Evolutionary conservation across 1,140 invertebrate genomes (phyloP).

Genomic region (Nautilus pompilius): DNA sequence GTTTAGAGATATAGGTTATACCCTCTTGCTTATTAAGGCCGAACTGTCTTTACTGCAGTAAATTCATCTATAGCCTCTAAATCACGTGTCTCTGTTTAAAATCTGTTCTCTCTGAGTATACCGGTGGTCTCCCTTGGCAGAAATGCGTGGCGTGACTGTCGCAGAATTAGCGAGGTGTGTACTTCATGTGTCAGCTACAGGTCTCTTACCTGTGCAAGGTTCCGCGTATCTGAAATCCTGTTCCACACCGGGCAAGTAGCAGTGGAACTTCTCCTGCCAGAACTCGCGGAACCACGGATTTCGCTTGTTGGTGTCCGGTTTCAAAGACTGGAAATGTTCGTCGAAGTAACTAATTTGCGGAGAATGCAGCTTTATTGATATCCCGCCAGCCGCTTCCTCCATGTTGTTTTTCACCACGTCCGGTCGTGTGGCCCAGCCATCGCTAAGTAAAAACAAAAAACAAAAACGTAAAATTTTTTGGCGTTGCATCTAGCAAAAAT

Average conservation of each 20-base stretch:
- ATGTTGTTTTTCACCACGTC: slow-evolving; percentile 72
- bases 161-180: too few species aligned
- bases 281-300: slow-evolving; percentile 79
- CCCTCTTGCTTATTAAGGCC: too few species aligned
- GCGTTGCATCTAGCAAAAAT: too few species aligned
- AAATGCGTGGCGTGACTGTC: too few species aligned
- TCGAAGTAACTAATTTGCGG: slow-evolving; percentile 68
- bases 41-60: too few species aligned
- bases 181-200: too few species aligned
- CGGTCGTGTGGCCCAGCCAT: slow-evolving; percentile 73
- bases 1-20: too few species aligned
- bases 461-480: too few species aligned
- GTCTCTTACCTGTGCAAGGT: slow-evolving; percentile 40
- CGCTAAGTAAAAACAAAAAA: slow-evolving; percentile 56
- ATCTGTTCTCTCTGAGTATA: too few species aligned
- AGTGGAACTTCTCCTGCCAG: slow-evolving; percentile 72
- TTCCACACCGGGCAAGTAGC: slow-evolving; percentile 52
- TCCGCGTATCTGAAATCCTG: slow-evolving; percentile 7
- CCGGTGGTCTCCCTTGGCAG: too few species aligned
- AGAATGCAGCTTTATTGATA: slow-evolving; percentile 74
- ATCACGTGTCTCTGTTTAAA: too few species aligned
- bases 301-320: slow-evolving; percentile 63
- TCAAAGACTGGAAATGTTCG: slow-evolving; percentile 67
- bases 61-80: too few species aligned
- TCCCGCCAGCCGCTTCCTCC: slow-evolving; percentile 68